phyloP scores from a whole-genome alignment of 2,888 invertebrate genomes.

The Eupithecia dodoneata region DNA sequence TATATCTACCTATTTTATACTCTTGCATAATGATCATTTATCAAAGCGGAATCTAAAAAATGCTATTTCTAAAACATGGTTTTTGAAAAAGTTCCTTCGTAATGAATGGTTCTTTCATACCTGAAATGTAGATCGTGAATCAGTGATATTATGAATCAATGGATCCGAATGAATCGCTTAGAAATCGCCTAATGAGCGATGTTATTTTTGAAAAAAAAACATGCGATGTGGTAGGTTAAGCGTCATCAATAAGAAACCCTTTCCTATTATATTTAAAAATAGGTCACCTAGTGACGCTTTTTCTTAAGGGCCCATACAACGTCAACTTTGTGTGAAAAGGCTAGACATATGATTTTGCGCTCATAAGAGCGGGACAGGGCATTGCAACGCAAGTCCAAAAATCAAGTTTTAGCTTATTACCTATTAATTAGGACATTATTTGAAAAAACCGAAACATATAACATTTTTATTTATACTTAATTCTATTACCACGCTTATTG shows the following conservation, averaged over 20 bases:
- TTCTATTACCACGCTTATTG: too few relatives aligned
- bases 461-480: too few relatives aligned
- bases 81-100: conserved; percentile 46
- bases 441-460: too few relatives aligned
- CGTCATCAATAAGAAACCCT: neutral
- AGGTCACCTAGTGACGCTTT: neutral
- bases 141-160: conserved; percentile 58
- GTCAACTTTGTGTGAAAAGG: too few relatives aligned
- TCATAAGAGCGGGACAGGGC: too few relatives aligned
- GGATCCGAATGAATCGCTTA: conserved; percentile 24
- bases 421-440: too few relatives aligned
- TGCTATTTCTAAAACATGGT: neutral
- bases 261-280: neutral
- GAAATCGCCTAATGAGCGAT: conserved; percentile 21
- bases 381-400: too few relatives aligned
- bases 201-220: conserved; percentile 12
- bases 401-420: too few relatives aligned
- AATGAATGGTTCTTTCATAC: conserved; percentile 70
- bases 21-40: neutral
- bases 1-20: neutral
- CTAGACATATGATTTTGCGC: too few relatives aligned
- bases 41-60: conserved; percentile 7
- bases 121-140: conserved; percentile 57
- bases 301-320: too few relatives aligned
- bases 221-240: neutral